Conservation (phyloP, 2,797 vertebrate genomes). For the Cryptoblepharus egeriae region DNA sequence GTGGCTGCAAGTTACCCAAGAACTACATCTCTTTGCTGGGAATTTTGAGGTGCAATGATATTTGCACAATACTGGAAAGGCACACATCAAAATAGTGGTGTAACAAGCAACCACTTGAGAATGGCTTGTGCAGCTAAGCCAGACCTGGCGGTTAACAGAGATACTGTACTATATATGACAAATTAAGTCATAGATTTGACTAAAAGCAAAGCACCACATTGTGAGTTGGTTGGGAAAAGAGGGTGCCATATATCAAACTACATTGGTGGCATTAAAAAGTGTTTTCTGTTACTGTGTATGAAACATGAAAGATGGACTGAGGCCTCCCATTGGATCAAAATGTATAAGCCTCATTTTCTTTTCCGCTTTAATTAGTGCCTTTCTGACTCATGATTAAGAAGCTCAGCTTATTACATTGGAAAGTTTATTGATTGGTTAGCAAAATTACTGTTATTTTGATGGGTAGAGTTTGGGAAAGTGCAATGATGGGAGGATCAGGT, state of each 20-base stretch:
- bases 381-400: neutral
- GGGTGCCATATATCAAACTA: neutral
- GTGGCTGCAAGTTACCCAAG: neutral
- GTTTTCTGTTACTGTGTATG: neutral
- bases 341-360: neutral
- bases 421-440: neutral
- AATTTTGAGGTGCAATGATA: neutral
- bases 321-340: neutral
- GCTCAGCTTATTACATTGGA: neutral
- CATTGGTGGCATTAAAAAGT: neutral
- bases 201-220: neutral
- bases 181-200: neutral
- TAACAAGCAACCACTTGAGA: neutral
- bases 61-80: neutral
- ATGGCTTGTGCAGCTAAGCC: rapidly evolving
- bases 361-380: neutral
- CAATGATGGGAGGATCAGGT: neutral
- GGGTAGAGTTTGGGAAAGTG: too few species aligned
- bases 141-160: neutral
- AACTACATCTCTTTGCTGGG: neutral
- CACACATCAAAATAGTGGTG: neutral
- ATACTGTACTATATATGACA: neutral
- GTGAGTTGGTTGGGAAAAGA: slow-evolving; percentile 11
- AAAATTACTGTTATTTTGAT: neutral
- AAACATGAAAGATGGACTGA: neutral